Evolutionary conservation across 2,113 vertebrate species (phyloP).

Genomic region (Scatophagus argus): DNA sequence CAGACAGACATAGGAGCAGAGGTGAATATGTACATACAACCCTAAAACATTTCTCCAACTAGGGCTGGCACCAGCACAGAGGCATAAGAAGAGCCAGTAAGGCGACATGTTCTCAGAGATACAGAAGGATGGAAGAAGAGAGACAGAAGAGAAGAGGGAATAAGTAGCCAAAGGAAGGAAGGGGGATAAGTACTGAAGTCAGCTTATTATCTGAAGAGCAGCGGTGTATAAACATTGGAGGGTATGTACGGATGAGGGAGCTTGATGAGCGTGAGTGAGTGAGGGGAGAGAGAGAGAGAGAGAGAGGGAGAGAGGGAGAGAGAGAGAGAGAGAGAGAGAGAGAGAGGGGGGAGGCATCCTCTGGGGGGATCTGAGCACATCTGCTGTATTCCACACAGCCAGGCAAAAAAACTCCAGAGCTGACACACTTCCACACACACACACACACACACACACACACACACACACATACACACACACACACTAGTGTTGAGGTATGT

Average conservation of each 20-base stretch:
- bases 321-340: slow-evolving; percentile 30
- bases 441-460: slow-evolving; percentile 14
- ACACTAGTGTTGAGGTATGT: background rate
- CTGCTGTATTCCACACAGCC: slow-evolving; percentile 77
- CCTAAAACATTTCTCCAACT: no score
- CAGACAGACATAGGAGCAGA: no score
- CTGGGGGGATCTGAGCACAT: slow-evolving; percentile 78
- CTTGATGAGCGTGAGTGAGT: slow-evolving; percentile 58
- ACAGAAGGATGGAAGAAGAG: slow-evolving; percentile 19
- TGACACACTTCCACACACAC: slow-evolving; percentile 49
- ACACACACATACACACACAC: slow-evolving; percentile 26
- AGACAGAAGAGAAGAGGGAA: slow-evolving; percentile 39
- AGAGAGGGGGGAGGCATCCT: slow-evolving; percentile 54
- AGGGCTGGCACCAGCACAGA: no score
- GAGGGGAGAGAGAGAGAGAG: slow-evolving; percentile 32
- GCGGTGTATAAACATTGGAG: slow-evolving; percentile 71
- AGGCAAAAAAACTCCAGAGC: slow-evolving; percentile 61
- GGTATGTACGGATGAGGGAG: slow-evolving; percentile 64
- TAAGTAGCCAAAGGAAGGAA: slow-evolving; percentile 54
- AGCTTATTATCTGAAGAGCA: slow-evolving; percentile 76
- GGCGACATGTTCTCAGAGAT: slow-evolving; percentile 5
- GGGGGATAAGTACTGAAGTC: slow-evolving; percentile 61
- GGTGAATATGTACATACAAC: no score
- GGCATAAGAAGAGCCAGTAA: slow-evolving; percentile 6
- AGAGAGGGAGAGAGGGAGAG: slow-evolving; percentile 53